Conservation (phyloP, 2,113 vertebrate genomes). For the Sula dactylatra region DNA sequence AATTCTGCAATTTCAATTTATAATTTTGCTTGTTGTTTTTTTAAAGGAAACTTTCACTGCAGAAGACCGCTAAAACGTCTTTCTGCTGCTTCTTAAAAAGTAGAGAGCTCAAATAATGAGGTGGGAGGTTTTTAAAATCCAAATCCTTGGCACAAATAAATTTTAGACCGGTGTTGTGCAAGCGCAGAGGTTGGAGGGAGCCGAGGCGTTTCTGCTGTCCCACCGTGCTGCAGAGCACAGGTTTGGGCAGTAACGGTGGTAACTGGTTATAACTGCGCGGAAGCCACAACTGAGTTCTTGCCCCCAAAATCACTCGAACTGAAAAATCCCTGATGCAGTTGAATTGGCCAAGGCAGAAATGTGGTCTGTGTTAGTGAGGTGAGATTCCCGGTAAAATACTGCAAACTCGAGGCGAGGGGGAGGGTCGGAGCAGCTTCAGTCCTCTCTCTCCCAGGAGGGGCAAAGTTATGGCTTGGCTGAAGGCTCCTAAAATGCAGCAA, state of each 20-base stretch:
- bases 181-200: neutral
- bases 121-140: neutral
- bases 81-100: neutral
- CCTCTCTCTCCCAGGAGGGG: neutral
- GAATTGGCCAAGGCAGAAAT: neutral
- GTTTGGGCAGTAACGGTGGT: too few species aligned
- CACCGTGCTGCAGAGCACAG: accelerated
- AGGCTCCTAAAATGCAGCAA: neutral
- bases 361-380: neutral
- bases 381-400: neutral
- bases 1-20: neutral
- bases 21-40: too few species aligned
- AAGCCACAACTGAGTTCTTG: neutral
- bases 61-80: neutral
- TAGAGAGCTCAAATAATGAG: neutral
- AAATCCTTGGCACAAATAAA: neutral
- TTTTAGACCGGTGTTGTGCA: neutral
- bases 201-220: neutral
- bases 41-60: neutral
- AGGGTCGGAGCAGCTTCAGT: neutral
- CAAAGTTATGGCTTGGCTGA: neutral
- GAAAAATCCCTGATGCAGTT: neutral
- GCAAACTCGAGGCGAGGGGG: neutral
- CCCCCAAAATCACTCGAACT: neutral
- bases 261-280: neutral